phyloP scores from a whole-genome alignment of 2,797 vertebrate genomes.

The Apogon talboti region DNA sequence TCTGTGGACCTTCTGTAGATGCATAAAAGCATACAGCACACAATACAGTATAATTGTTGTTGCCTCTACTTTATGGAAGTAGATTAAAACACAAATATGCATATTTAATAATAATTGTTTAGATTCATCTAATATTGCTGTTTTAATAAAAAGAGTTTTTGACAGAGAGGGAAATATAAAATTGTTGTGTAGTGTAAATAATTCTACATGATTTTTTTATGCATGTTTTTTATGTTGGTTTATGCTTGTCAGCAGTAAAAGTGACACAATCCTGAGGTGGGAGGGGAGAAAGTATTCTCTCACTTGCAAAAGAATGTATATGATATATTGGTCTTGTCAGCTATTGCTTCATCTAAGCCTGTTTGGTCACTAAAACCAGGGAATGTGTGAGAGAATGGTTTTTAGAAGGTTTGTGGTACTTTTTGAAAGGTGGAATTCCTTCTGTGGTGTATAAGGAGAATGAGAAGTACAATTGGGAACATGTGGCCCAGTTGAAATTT shows the following conservation, averaged over 20 bases:
- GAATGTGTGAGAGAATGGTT: constrained; percentile 18
- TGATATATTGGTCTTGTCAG: constrained; percentile 7
- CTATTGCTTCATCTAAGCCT: constrained; percentile 16
- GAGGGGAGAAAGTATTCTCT: constrained; percentile 1
- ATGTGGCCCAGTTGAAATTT: background rate
- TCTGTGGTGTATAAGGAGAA: background rate
- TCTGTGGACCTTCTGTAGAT: too few relatives aligned
- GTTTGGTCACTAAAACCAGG: constrained; percentile 24
- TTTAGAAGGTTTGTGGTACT: background rate
- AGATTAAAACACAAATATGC: too few relatives aligned
- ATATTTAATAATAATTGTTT: too few relatives aligned
- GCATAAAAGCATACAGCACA: too few relatives aligned
- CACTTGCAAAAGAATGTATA: background rate
- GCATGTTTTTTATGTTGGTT: background rate
- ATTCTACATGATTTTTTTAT: constrained; percentile 5
- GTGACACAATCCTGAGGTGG: constrained; percentile 23
- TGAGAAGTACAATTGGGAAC: background rate
- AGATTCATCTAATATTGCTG: too few relatives aligned
- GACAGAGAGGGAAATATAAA: too few relatives aligned
- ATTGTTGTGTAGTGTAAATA: background rate
- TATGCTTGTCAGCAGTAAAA: constrained; percentile 11
- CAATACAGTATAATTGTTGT: too few relatives aligned
- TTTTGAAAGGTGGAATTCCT: background rate
- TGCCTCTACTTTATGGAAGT: too few relatives aligned
- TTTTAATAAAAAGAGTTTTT: too few relatives aligned